Base-by-base conservation (phyloP, 2,113 vertebrate species). In the Hippolais icterina region DNA sequence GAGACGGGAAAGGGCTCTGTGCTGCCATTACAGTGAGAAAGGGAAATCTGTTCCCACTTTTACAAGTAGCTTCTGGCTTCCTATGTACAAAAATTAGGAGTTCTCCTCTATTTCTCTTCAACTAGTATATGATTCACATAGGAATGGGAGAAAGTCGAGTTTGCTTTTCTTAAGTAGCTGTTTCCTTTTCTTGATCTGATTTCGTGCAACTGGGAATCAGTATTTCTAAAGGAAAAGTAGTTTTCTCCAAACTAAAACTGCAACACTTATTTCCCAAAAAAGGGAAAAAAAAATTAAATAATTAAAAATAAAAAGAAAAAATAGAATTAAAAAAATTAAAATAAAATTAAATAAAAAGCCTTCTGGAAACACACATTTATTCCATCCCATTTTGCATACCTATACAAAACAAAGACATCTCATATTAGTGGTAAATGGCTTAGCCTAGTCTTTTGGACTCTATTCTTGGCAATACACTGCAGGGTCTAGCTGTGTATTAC, bases 361-460 rank as follows among this genome's bases (percentile, higher is more conserved):
- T 77, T 87, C 63, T 83, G 39, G 50, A 93, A 95, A 61, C 14
- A 82, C 13, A 66, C 4, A 24, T 66, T 56, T 83, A 19, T 52
- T 59, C 21, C 39, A 59, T 50, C 37, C 14, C 25, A 49, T 86
- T 92, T 89, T 68, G 41, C 49, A 70, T 53, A 89, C 17, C 14
- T 69, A n/a, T 61, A 24, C 42, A 93, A 97, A 93, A 88, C 64
- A 91, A 88, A 93, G 66, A 81, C 42, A 78, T 70, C 54, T 70
- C 52, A 78, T 60, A 50, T 92, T 90, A 78, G 90, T 56, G 53
- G 72, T 52, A 91, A 89, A 82, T 2, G 5, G 39, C 47, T 83
- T 83, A 88, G 64, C 39, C 46, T 72, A 63, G 63, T n/a, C 63
- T 88, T 95, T 95, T 94, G 76, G 80, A 90, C 37, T 79, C 49